phyloP scores from a whole-genome alignment of 2,888 invertebrate species.

The Perdita meconis region DNA sequence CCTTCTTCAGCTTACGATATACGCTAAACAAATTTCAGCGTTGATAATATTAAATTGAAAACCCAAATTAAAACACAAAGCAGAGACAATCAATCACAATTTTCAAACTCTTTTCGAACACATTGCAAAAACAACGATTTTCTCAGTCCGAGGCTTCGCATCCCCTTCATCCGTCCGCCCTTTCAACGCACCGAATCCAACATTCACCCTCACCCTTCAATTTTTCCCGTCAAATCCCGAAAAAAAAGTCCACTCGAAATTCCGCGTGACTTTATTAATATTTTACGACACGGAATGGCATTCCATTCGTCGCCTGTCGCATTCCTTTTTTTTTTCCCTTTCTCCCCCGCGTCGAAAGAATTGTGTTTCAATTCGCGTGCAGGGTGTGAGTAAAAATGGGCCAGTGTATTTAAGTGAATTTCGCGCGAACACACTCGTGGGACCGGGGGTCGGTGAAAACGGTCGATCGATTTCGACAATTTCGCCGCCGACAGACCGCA shows the following conservation, averaged over 20 bases:
- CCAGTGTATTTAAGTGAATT: conserved; percentile 82
- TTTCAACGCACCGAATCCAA: too few species aligned
- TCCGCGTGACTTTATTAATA: conserved; percentile 51
- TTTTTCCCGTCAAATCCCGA: too few species aligned
- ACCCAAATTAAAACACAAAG: too few species aligned
- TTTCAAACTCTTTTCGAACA: too few species aligned
- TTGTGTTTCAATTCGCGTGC: conserved; percentile 79
- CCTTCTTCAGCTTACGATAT: too few species aligned
- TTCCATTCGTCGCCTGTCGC: conserved; percentile 25
- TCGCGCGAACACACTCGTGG: conserved; percentile 77
- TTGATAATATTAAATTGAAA: too few species aligned
- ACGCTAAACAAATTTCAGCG: too few species aligned
- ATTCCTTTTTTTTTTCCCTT: conserved; percentile 13
- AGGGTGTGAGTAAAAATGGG: conserved; percentile 61
- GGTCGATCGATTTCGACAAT: conserved; percentile 81
- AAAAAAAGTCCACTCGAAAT: background rate
- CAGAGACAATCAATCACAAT: too few species aligned
- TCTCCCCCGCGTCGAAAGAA: conserved; percentile 56
- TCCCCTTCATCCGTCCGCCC: too few species aligned
- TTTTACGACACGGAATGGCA: conserved; percentile 25
- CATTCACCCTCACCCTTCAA: too few species aligned
- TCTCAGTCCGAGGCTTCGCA: too few species aligned
- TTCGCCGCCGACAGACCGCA: conserved; percentile 71
- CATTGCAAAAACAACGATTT: too few species aligned
- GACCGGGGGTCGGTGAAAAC: conserved; percentile 71